phyloP scores from a whole-genome alignment of 2,797 vertebrate species.

The Agapornis canus region DNA sequence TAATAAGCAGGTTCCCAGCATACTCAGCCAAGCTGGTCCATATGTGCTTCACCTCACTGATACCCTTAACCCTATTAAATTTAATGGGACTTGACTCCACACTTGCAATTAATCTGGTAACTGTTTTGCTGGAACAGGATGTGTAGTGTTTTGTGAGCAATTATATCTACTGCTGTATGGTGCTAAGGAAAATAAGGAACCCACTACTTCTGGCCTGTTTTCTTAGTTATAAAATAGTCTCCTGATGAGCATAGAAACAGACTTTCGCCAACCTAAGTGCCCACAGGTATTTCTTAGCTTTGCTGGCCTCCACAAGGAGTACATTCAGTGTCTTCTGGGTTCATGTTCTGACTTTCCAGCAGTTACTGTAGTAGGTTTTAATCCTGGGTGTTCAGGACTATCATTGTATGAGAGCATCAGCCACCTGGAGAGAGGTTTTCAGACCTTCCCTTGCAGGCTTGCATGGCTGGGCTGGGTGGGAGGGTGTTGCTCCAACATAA shows the following conservation, averaged over 20 bases:
- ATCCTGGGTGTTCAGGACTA: background rate
- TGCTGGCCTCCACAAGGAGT: background rate
- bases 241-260: background rate
- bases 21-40: background rate
- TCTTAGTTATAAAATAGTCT: background rate
- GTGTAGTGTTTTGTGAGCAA: background rate
- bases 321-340: background rate
- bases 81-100: background rate
- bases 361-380: background rate
- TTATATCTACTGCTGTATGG: background rate
- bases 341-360: background rate
- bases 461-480: background rate
- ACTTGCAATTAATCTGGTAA: background rate
- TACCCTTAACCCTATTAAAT: background rate
- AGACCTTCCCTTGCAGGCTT: background rate
- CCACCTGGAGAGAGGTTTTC: background rate
- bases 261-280: background rate
- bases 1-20: background rate
- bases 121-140: background rate
- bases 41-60: background rate
- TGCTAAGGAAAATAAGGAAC: background rate
- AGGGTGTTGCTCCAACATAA: background rate
- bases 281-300: background rate
- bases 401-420: background rate
- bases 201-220: background rate